phyloP scores from a whole-genome alignment of 2,797 vertebrate species.

The Danio jaintianensis region DNA sequence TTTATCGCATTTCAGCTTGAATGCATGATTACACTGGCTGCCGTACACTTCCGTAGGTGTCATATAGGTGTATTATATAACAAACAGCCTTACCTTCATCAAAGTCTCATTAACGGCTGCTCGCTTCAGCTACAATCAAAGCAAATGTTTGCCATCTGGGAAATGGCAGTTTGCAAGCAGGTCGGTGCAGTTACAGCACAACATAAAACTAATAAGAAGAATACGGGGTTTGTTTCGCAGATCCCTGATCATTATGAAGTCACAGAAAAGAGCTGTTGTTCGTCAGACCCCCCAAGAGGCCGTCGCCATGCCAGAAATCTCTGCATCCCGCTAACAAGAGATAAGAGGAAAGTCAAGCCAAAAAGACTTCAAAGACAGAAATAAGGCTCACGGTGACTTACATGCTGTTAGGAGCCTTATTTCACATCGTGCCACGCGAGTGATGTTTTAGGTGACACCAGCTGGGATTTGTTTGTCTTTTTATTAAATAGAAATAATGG shows the following conservation, averaged over 20 bases:
- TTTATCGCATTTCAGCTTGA: constrained; percentile 26
- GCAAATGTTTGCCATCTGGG: constrained; percentile 17
- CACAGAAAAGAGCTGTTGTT: constrained; percentile 52
- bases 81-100: constrained; percentile 33
- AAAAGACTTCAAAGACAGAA: constrained; percentile 62
- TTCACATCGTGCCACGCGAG: constrained; percentile 54
- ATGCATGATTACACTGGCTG: constrained; percentile 8
- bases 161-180: constrained; percentile 25
- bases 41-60: constrained; percentile 18
- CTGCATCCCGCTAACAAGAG: constrained; percentile 45
- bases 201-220: constrained; percentile 33
- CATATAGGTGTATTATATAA: constrained; percentile 42
- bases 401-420: constrained; percentile 59
- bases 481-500: constrained; percentile 54
- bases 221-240: constrained; percentile 40
- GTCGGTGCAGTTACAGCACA: constrained; percentile 24
- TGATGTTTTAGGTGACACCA: constrained; percentile 51
- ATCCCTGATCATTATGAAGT: constrained; percentile 56
- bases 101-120: constrained; percentile 43
- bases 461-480: constrained; percentile 52
- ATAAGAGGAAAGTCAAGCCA: constrained; percentile 60
- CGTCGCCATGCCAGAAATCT: constrained; percentile 52
- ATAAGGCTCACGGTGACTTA: constrained; percentile 55
- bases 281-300: constrained; percentile 51
- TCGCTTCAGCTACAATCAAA: constrained; percentile 24